Conservation (phyloP, 1,140 invertebrate genomes). For the Diprion similis region DNA sequence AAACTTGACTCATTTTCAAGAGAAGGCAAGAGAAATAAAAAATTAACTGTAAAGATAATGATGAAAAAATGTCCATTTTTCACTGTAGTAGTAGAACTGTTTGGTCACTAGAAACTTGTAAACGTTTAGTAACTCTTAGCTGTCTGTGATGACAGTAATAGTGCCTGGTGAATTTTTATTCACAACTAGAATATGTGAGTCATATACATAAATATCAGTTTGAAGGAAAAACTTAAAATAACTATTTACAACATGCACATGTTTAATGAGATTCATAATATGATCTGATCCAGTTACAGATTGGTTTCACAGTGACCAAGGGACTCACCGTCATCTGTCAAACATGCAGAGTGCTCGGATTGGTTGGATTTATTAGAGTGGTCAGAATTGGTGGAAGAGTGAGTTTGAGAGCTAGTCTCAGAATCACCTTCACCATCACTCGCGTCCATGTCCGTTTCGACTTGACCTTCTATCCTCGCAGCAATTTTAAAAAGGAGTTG, state of each 20-base stretch:
- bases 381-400: slow-evolving; percentile 57
- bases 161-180: no score
- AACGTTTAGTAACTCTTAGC: no score
- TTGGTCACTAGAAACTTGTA: no score
- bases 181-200: no score
- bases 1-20: no score
- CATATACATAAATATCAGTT: not conserved
- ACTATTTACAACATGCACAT: slow-evolving; percentile 10
- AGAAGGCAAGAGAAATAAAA: no score
- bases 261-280: not conserved
- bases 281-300: not conserved
- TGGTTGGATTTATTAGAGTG: slow-evolving; percentile 57
- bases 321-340: slow-evolving; percentile 61
- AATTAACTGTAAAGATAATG: no score
- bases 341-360: slow-evolving; percentile 57
- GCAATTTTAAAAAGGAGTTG: slow-evolving; percentile 47
- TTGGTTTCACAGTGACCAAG: not conserved
- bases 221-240: not conserved
- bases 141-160: no score
- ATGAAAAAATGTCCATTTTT: no score
- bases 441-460: slow-evolving; percentile 59
- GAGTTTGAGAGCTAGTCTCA: slow-evolving; percentile 62
- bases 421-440: slow-evolving; percentile 62
- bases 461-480: slow-evolving; percentile 61
- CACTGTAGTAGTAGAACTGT: no score